Conservation (phyloP, 2,113 vertebrate genomes). For the Plecotus auritus region DNA sequence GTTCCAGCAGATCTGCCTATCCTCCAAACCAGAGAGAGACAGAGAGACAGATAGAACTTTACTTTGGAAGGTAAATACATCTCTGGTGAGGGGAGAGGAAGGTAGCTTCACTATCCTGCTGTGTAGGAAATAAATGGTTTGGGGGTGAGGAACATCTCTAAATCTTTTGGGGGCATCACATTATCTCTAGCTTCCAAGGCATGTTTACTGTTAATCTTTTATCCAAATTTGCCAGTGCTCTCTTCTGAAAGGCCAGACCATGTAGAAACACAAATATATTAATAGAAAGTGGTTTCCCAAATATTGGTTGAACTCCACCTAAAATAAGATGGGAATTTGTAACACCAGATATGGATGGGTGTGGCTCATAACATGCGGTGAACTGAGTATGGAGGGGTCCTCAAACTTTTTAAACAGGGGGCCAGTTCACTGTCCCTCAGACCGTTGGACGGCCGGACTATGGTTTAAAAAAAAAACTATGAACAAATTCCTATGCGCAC, state of each 20-base stretch:
- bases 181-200: not conserved
- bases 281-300: not conserved
- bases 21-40: not conserved
- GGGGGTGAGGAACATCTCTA: not conserved
- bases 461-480: too few relatives aligned
- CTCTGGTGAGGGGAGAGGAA: not conserved
- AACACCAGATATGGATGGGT: not conserved
- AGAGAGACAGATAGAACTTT: not conserved
- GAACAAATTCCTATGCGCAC: too few relatives aligned
- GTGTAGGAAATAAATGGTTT: not conserved
- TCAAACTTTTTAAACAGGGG: too few relatives aligned
- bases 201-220: not conserved
- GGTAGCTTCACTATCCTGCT: not conserved
- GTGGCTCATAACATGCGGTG: not conserved
- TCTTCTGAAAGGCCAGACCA: not conserved
- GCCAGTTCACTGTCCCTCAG: too few relatives aligned
- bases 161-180: not conserved
- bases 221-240: not conserved
- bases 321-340: slow-evolving; percentile 10
- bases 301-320: not conserved
- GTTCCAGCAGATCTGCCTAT: not conserved
- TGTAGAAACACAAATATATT: not conserved
- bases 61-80: not conserved
- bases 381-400: too few relatives aligned
- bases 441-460: too few relatives aligned